A percentile compares a stretch with the other conserved stretches of the same genome.
Conservation (phyloP, 2,888 invertebrate species). For the Globia sparganii region DNA sequence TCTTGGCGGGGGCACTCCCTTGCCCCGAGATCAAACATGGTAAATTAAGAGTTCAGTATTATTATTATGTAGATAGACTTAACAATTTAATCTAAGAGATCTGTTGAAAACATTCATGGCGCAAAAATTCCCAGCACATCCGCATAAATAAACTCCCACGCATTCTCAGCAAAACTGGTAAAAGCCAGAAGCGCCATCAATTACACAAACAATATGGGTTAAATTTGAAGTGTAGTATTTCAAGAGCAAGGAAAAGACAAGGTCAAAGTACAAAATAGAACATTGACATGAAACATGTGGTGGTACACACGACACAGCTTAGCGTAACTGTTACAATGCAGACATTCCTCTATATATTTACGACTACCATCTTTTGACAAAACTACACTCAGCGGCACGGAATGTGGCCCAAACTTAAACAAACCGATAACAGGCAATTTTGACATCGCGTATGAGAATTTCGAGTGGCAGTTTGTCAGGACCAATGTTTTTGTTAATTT, state of each 20-base stretch:
- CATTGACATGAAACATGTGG: slow-evolving; percentile 71
- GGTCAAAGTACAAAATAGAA: slow-evolving; percentile 69
- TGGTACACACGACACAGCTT: slow-evolving; percentile 60
- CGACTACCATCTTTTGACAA: slow-evolving; percentile 22
- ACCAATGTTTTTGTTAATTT: no score
- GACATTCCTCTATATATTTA: slow-evolving; percentile 47
- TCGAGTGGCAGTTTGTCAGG: no score
- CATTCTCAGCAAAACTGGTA: slow-evolving; percentile 23
- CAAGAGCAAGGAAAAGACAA: slow-evolving; percentile 68
- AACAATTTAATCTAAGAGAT: slow-evolving; percentile 17
- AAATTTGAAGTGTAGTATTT: slow-evolving; percentile 51
- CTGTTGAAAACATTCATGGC: slow-evolving; percentile 19
- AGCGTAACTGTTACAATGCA: slow-evolving; percentile 51
- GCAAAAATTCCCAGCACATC: slow-evolving; percentile 32
- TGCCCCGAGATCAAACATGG: not conserved
- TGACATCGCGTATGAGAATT: no score
- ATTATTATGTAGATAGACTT: not conserved
- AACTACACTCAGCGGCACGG: no score
- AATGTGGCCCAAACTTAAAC: no score
- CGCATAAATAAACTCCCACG: slow-evolving; percentile 34
- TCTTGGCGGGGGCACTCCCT: no score
- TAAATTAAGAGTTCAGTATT: not conserved
- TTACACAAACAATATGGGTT: slow-evolving; percentile 34
- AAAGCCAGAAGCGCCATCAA: slow-evolving; percentile 43
- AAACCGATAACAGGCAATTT: no score